Base-by-base conservation (phyloP, 2,888 invertebrate genomes). In the Deilephila porcellus region DNA sequence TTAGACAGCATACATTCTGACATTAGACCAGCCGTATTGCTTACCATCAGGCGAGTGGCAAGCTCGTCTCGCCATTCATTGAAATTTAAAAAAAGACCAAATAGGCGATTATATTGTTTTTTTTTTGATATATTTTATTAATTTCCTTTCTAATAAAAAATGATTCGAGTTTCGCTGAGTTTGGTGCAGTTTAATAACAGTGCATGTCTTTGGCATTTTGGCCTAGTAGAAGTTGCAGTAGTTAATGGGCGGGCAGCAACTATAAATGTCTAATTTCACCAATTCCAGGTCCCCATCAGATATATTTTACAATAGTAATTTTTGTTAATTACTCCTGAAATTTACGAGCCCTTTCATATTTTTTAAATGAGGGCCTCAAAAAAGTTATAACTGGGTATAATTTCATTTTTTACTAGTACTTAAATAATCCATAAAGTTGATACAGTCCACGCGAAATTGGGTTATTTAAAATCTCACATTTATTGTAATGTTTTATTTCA, bases 221-320 rank as follows among this genome's bases (percentile, higher is more conserved):
- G 37, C 53, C 4, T 53, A 17, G 25, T 19, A 53, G 4, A 5
- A n/a, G n/a, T n/a, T 56, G 56, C 56, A 56, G 0, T 56, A 17
- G 8, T 60, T 29, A 29, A 1, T 19, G 14, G 3, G 4, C 29
- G 60, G 60, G 20, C 25, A 8, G 60, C 11, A 11, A 11, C 45
- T 60, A 63, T 34, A 25, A 63, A 63, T 6, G 17, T 19, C 32
- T 29, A 62, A 32, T 62, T 17, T 3, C 4, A 19, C 3, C 8
- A 64, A 52, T 20, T 67, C 17, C 14, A 20, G 1, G 52, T 67
- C 5, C 45, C 67, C 67, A 67, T 67, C 67, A 67, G 52, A 52
- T 67, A 67, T 52, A 67, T 25, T 67, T 67, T 25, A 64, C 20
- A n/a, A 14, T n/a, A n/a, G 63, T 37, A 29, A 67, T 67, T 67